phyloP scores from a whole-genome alignment of 2,797 vertebrate genomes.

The Pteropus rufus region DNA sequence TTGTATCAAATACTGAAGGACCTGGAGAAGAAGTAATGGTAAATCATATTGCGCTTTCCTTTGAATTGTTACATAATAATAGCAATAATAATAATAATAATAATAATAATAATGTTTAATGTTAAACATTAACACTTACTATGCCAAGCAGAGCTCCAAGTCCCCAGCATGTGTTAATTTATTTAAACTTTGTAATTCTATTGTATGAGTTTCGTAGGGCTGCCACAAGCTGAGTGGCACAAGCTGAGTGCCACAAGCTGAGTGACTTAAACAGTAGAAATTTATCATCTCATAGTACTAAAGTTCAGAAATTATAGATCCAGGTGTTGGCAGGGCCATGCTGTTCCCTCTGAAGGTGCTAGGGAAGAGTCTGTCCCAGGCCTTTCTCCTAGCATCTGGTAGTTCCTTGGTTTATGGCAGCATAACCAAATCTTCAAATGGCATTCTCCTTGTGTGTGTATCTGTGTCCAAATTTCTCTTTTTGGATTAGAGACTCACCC shows the following conservation, averaged over 20 bases:
- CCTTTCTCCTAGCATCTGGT: not conserved
- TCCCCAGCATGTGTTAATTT: not conserved
- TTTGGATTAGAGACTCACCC: not conserved
- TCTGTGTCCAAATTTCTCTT: not conserved
- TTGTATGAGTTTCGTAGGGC: not conserved
- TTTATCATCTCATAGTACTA: not conserved
- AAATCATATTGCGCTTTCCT: slow-evolving; percentile 39
- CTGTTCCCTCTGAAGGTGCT: not conserved
- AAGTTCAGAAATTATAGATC: not conserved
- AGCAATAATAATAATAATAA: not conserved
- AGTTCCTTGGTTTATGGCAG: not conserved
- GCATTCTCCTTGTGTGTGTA: not conserved
- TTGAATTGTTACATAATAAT: not conserved
- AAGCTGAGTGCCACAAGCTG: not conserved
- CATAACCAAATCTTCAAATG: not conserved
- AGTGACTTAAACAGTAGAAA: not conserved
- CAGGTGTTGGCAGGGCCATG: not conserved
- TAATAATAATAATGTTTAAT: not conserved
- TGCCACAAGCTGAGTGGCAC: not conserved
- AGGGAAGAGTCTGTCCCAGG: not conserved
- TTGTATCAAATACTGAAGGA: slow-evolving; percentile 92
- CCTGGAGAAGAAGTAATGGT: slow-evolving; percentile 93
- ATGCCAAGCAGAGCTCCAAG: not conserved
- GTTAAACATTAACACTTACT: not conserved
- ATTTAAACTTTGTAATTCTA: not conserved